Evolutionary conservation across 2,797 vertebrate genomes (phyloP), one percentile per base, ranked within the genome.

Genomic region (Pipistrellus pygmaeus): DNA sequence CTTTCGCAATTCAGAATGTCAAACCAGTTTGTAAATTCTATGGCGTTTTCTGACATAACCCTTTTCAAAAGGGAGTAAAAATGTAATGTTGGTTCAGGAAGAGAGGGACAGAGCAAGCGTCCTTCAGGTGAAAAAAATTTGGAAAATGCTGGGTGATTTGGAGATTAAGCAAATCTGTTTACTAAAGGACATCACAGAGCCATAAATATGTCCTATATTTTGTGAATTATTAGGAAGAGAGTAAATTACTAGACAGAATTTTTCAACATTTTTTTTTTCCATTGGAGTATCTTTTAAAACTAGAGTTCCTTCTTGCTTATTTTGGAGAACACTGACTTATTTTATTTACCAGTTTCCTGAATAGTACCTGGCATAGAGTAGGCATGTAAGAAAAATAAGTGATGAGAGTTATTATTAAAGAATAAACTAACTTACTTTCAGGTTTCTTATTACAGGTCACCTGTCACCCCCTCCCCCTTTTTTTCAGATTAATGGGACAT

Each of bases 1-100:
- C 10, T 48, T 71, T 46, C 25, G 8, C 6, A 83, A 69, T 68
- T 88, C 32, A 68, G 48, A 82, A 85, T 32, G 32, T 81, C 46
- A 92, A 86, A 44, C 2, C 35, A 73, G 30, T 62, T 89, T 35
- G 60, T 51, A 51, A 86, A 86, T 91, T 88, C 62, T 38, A 69
- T 20, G 32, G 0, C 77, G 82, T 88, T 75, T 94, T 73, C 55
- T 82, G 32, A 92, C 55, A 94, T 35, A 85, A 27, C 27, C 14
- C 12, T 82, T 95, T 77, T 55, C 23, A 83, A 76, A 69, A 91
- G 23, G 88, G 38, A 91, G 66, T 51, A 73, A 85, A 91, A 90
- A 78, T 73, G 5, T 30, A 73, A 94, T 23, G 27, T 38, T 44
- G 27, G 85, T 44, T 35, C 51, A 66, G 46, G 15, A 9, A 35